Evolutionary conservation across 2,797 vertebrate genomes (phyloP).

Genomic region (Chromobotia macracanthus): DNA sequence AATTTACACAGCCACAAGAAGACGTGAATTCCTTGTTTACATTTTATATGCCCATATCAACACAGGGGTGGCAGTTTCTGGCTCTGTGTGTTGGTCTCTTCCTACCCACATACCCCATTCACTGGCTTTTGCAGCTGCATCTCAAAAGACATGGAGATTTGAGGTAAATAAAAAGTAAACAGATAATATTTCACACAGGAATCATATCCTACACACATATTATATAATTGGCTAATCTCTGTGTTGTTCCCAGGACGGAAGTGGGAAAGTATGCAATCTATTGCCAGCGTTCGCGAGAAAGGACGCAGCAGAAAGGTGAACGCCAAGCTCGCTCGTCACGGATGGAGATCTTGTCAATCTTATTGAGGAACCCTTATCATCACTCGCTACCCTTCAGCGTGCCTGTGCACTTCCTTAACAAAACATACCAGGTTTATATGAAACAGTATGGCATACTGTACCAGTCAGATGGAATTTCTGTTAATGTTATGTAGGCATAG

Average conservation of each 20-base stretch:
- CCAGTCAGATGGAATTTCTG: neutral
- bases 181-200: neutral
- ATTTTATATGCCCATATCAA: conserved; percentile 48
- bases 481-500: neutral
- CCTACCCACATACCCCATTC: conserved; percentile 92
- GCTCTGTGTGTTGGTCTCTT: conserved; percentile 94
- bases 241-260: conserved; percentile 81
- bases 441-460: neutral
- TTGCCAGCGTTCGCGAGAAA: conserved; percentile 93
- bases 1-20: neutral
- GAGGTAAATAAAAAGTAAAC: conserved; percentile 77
- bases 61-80: conserved; percentile 95
- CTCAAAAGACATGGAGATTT: conserved; percentile 89
- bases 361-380: conserved; percentile 95
- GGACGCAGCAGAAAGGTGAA: conserved; percentile 91
- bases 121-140: conserved; percentile 93
- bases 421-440: conserved; percentile 90
- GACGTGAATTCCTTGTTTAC: neutral
- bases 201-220: neutral
- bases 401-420: conserved; percentile 97
- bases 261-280: conserved; percentile 97
- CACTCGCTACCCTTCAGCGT: conserved; percentile 96
- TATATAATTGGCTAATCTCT: neutral
- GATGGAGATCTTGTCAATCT: conserved; percentile 97
- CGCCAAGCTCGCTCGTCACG: conserved; percentile 91